Conservation (phyloP, 2,113 vertebrate genomes). For the Macaca mulatta region DNA sequence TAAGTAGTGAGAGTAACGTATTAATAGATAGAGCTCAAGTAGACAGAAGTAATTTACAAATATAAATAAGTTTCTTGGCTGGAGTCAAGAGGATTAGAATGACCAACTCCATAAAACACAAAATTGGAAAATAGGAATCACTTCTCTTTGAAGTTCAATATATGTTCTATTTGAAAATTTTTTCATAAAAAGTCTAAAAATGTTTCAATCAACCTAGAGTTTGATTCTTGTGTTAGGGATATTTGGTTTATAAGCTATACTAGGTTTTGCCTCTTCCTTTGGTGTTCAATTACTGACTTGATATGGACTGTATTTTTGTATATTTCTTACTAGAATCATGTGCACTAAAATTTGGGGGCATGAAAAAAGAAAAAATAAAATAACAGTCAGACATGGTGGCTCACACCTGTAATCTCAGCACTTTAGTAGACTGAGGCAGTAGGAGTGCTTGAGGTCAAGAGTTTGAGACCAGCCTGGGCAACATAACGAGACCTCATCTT, state of each 20-base stretch:
- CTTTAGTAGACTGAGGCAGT: no score
- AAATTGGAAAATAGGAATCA: neutral
- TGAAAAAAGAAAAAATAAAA: neutral
- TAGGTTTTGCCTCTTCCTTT: neutral
- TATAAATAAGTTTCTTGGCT: neutral
- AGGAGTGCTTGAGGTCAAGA: no score
- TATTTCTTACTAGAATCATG: neutral
- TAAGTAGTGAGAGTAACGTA: neutral
- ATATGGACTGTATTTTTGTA: neutral
- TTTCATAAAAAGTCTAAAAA: neutral
- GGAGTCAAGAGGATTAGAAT: neutral
- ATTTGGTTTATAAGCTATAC: neutral
- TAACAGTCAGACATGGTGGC: no score
- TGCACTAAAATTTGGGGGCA: neutral
- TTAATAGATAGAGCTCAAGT: neutral
- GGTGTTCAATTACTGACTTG: neutral
- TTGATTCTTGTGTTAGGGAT: neutral
- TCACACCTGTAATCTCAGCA: no score
- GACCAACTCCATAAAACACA: neutral
- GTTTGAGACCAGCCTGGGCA: no score
- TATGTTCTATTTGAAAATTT: conserved; percentile 7
- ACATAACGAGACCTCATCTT: no score
- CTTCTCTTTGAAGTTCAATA: neutral
- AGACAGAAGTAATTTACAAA: neutral
- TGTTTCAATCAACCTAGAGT: neutral